Evolutionary conservation across 2,113 vertebrate species (phyloP), one percentile per base, ranked within the genome.

Genomic region (Callocephalon fimbriatum): DNA sequence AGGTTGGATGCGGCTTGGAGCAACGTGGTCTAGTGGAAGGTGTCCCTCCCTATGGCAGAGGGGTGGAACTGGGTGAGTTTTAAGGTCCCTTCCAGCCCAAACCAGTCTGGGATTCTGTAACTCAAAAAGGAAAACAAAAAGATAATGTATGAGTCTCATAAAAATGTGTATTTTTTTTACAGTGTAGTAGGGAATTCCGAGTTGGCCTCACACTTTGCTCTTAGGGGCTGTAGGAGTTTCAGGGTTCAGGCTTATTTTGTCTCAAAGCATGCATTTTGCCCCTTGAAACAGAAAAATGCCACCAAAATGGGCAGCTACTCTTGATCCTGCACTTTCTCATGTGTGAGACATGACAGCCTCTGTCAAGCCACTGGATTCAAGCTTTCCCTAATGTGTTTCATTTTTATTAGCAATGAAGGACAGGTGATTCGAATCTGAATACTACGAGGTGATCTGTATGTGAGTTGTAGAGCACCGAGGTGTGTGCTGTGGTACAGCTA

Each of bases 381-480:
- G 82, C 86, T 89, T 92, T 54, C 66, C 32, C 44, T 82, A 47
- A 67, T 66, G 17, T 76, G 82, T 89, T 94, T 93, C 45, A 85
- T 70, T 93, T 94, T 84, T 86, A 84, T 95, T 93, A 86, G 81
- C 0, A 0, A 19, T 1, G 1, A 58, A 82, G 81, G 78, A 83
- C 78, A 59, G 71, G 82, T 26, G 67, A 92, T 86, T 92, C 90
- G 87, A 95, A 93, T 95, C 78, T 67, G 71, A 76, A 80, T 88
- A 21, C 78, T 45, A 3, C 6, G 2, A 70, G 18, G 53, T 29
- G 75, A 80, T 88, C 16, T 71, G 88, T 72, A n/a, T 50, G 74
- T 83, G 93, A 93, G 88, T 67, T 66, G 74, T 71, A 80, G 85
- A 76, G 73, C 75, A 74, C 77, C 47, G 45, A 58, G 91, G 92